Base-by-base conservation (phyloP, 2,888 invertebrate species). In the Escarpia spicata region DNA sequence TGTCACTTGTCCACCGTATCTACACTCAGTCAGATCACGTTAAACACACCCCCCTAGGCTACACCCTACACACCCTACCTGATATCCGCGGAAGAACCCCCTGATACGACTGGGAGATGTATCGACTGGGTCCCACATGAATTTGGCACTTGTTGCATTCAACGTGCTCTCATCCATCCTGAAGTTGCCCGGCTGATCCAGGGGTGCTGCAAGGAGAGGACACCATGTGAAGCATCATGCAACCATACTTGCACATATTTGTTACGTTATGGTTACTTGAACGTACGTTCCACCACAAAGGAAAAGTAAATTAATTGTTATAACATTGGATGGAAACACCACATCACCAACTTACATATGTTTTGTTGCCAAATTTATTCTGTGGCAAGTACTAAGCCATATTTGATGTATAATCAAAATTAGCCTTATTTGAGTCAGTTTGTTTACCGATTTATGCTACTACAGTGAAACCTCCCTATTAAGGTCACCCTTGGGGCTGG, bases 21-120 rank as follows among this genome's bases (percentile, higher is more conserved):
- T 75, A 4, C 60, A 19, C 60, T 10, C 19, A n/a, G n/a, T n/a
- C n/a, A 60, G 60, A 60, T 60, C 60, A 60, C 15, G 60, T 19
- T 19, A 60, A 60, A 60, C 37, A 37, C 37, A 37, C 37, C 37
- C 37, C n/a, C 37, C 37, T 37, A 1, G 37, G 37, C 37, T 37
- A 37, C 1, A n/a, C n/a, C n/a, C n/a, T n/a, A n/a, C n/a, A 37
- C 10, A 37, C 93, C 94, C 92, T 94, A 97, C 97, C 96, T 98
- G 99, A 97, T 99, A 99, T 2, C 99, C 99, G 95, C 98, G 98
- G 97, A 99, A 98, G 96, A 98, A 98, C 12, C 99, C 99, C 60
- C 98, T 97, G 0, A 99, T 95, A 26, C 91, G 60, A 4, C 92
- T 92, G 1, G 92, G 92, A 43, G 92, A 92, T 26, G 90, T 97